Evolutionary conservation across 2,888 invertebrate species (phyloP).

Genomic region (Drosophila formosana): DNA sequence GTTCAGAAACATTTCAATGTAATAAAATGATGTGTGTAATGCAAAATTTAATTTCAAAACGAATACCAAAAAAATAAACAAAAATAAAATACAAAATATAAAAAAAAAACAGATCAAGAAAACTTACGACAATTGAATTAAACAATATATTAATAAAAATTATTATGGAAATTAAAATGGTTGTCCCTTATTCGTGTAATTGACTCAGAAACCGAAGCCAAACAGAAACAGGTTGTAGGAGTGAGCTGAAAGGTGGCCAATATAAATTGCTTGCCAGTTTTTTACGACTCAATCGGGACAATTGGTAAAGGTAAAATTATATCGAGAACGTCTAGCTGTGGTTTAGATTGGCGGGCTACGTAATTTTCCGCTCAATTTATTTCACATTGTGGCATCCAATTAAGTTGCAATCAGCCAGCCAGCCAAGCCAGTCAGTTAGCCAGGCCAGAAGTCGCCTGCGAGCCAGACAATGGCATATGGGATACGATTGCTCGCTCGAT

Average conservation of each 20-base stretch:
- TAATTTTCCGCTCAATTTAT: slow-evolving; percentile 86
- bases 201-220: neutral
- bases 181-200: neutral
- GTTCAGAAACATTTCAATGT: slow-evolving; percentile 51
- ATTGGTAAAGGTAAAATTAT: slow-evolving; percentile 63
- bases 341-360: slow-evolving; percentile 80
- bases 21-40: slow-evolving; percentile 50
- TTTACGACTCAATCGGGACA: slow-evolving; percentile 69
- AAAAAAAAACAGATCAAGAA: slow-evolving; percentile 1
- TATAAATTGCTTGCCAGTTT: slow-evolving; percentile 46
- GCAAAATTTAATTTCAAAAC: slow-evolving; percentile 54
- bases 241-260: slow-evolving; percentile 10
- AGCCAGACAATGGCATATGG: slow-evolving; percentile 39
- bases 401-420: slow-evolving; percentile 78
- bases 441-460: neutral
- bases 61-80: slow-evolving; percentile 13
- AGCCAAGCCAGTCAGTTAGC: neutral
- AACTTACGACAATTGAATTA: slow-evolving; percentile 61
- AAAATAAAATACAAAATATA: slow-evolving; percentile 19
- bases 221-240: neutral
- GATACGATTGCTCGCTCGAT: neutral
- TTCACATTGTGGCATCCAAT: slow-evolving; percentile 85
- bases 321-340: slow-evolving; percentile 60
- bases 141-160: slow-evolving; percentile 73
- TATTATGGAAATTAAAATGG: slow-evolving; percentile 59